These are phyloP conservation scores for Julus scandinavius DNA, from an alignment of 2,888 invertebrate species.

Conservation along the genomic window DNA sequence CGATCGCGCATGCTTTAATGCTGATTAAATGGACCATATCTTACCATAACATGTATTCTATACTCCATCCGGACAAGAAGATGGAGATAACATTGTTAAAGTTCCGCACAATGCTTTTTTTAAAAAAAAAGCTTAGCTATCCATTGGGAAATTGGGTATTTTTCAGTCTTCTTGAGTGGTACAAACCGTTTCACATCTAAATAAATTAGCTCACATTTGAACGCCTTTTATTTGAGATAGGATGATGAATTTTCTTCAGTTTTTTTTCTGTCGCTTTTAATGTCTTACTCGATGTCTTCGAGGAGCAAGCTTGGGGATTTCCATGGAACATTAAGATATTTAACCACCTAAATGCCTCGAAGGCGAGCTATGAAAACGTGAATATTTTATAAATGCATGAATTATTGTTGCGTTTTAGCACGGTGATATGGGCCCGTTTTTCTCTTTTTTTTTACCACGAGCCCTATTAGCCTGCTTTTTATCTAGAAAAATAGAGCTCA, in stretches of 20 bases:
- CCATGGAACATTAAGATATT: background rate
- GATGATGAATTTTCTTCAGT: background rate
- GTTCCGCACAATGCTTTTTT: background rate
- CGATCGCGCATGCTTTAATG: background rate
- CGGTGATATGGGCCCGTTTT: background rate
- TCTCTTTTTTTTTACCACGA: background rate
- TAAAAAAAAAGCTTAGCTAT: background rate
- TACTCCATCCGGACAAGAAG: background rate
- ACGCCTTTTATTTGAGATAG: background rate
- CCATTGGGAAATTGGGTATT: background rate
- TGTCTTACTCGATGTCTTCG: background rate
- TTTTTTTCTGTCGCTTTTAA: background rate
- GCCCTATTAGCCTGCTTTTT: constrained; percentile 11
- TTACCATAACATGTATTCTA: background rate
- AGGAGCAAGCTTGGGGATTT: background rate
- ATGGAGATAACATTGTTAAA: background rate
- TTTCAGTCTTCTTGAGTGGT: background rate
- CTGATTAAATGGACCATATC: background rate
- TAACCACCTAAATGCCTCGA: background rate
- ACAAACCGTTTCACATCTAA: background rate
- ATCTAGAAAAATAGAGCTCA: background rate
- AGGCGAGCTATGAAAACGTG: background rate
- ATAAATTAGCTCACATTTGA: background rate
- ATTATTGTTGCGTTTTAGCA: background rate
- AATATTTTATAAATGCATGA: constrained; percentile 28